phyloP scores from a whole-genome alignment of 2,113 vertebrate genomes.

The Enhydra lutris region DNA sequence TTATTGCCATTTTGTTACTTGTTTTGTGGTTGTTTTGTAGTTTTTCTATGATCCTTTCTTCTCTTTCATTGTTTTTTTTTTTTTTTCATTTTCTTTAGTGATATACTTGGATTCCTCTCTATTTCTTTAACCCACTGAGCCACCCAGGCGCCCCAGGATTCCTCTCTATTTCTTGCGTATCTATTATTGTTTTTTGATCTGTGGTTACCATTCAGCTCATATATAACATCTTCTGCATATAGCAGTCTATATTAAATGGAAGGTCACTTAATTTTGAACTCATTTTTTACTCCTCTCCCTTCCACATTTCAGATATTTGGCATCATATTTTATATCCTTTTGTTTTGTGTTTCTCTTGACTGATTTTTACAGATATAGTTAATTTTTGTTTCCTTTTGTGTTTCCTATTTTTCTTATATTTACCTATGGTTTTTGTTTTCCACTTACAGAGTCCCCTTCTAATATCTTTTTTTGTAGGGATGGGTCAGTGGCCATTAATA shows the following conservation, averaged over 20 bases:
- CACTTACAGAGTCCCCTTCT: not conserved
- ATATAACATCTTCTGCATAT: too few relatives aligned
- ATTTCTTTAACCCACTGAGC: too few relatives aligned
- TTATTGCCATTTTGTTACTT: not conserved
- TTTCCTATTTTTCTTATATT: not conserved
- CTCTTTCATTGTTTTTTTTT: not conserved
- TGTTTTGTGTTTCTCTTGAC: not conserved
- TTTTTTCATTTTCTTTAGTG: not conserved
- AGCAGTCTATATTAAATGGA: not conserved
- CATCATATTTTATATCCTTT: not conserved
- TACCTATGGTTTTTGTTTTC: not conserved
- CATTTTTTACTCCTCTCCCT: not conserved
- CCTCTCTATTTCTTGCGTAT: too few relatives aligned
- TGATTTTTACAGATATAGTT: not conserved
- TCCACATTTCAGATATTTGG: not conserved
- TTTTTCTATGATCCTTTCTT: not conserved
- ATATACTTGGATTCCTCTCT: too few relatives aligned
- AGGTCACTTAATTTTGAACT: not conserved
- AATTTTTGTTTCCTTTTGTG: not conserved
- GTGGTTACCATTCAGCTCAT: too few relatives aligned
- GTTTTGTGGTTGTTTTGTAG: not conserved
- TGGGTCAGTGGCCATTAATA: not conserved
- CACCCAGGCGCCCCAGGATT: too few relatives aligned
- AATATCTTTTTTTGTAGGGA: not conserved
- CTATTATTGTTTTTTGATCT: too few relatives aligned